Conservation (phyloP, 2,888 invertebrate genomes). For the Agrenia bidenticulata region DNA sequence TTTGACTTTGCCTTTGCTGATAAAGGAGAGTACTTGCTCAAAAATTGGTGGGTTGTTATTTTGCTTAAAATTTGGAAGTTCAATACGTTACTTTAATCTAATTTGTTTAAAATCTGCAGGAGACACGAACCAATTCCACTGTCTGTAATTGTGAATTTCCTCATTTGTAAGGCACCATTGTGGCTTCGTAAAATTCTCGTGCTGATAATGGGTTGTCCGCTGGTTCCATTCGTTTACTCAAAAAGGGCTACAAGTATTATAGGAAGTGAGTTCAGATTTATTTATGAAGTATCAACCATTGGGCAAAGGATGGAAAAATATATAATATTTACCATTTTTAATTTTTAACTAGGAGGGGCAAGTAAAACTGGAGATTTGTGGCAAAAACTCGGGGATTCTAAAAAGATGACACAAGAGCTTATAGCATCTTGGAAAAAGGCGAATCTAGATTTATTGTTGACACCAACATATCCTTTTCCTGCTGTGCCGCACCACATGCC, state of each 20-base stretch:
- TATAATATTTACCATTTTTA: neutral
- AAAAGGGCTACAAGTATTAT: slow-evolving; percentile 32
- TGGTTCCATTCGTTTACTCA: slow-evolving; percentile 38
- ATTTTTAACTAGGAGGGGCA: slow-evolving; percentile 35
- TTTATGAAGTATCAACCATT: neutral
- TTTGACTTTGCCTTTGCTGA: slow-evolving; percentile 45
- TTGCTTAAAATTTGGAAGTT: neutral
- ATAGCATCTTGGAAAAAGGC: slow-evolving; percentile 30
- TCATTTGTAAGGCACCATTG: slow-evolving; percentile 28
- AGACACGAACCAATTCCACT: slow-evolving; percentile 36
- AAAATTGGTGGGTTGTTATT: slow-evolving; percentile 32
- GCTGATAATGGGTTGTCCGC: slow-evolving; percentile 27
- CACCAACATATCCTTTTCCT: slow-evolving; percentile 55
- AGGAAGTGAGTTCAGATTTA: slow-evolving; percentile 21
- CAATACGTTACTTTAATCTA: neutral
- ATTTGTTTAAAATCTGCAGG: slow-evolving; percentile 20
- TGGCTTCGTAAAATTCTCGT: slow-evolving; percentile 29
- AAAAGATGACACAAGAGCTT: slow-evolving; percentile 33
- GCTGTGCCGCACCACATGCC: slow-evolving; percentile 47
- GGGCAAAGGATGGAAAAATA: neutral
- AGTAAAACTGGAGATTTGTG: slow-evolving; percentile 35
- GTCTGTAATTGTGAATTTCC: slow-evolving; percentile 34
- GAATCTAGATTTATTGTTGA: slow-evolving; percentile 55
- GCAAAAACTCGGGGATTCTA: slow-evolving; percentile 41
- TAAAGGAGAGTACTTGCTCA: slow-evolving; percentile 37